phyloP scores from a whole-genome alignment of 2,888 invertebrate species.

The Cremastinae sp. region DNA sequence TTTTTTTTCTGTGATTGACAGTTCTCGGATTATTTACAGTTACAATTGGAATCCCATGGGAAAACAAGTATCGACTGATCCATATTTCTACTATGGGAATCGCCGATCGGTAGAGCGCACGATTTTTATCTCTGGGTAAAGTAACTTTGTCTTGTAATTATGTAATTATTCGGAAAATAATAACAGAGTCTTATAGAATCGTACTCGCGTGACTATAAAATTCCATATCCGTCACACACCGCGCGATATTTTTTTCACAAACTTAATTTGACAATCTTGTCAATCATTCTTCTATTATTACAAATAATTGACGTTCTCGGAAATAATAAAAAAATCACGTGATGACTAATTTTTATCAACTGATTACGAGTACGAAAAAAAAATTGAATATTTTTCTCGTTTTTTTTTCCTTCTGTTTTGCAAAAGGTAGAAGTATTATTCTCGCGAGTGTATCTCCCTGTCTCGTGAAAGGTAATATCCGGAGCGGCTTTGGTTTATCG shows the following conservation, averaged over 20 bases:
- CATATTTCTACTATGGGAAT: slow-evolving; percentile 14
- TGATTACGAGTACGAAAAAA: no score
- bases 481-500: slow-evolving; percentile 68
- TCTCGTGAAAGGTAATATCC: slow-evolving; percentile 62
- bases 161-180: neutral
- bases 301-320: no score
- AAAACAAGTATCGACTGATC: slow-evolving; percentile 11
- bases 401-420: no score
- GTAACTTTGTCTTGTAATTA: slow-evolving; percentile 2
- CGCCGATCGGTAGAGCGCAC: slow-evolving; percentile 20
- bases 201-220: no score
- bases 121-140: neutral
- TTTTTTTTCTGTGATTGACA: neutral
- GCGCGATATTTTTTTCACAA: no score
- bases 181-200: no score
- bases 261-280: no score
- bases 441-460: slow-evolving; percentile 39
- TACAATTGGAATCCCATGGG: slow-evolving; percentile 24
- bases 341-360: no score
- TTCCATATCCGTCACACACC: no score
- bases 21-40: slow-evolving; percentile 45
- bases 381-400: neutral
- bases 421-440: slow-evolving; percentile 26
- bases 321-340: no score
- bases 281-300: no score